Conservation (phyloP, 2,113 vertebrate species). For the Polypterus bichir region DNA sequence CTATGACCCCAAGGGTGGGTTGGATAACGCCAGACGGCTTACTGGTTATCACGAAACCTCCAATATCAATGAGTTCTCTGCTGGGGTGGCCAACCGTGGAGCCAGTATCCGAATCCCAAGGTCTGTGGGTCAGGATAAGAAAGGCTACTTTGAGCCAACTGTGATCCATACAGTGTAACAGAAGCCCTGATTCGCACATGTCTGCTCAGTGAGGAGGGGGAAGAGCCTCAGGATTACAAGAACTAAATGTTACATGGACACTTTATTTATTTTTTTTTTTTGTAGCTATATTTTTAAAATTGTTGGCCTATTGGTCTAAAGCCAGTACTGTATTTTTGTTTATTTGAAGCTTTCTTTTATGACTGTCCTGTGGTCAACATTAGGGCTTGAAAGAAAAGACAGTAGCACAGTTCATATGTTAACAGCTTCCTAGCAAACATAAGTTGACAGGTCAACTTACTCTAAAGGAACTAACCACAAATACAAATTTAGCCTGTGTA, state of each 20-base stretch:
- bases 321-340: slow-evolving; percentile 26
- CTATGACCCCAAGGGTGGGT: slow-evolving; percentile 83
- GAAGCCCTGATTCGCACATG: slow-evolving; percentile 80
- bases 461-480: slow-evolving; percentile 10
- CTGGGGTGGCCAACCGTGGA: slow-evolving; percentile 73
- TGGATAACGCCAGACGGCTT: slow-evolving; percentile 80
- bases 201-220: slow-evolving; percentile 72
- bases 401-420: not conserved
- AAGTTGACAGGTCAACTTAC: slow-evolving; percentile 20
- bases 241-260: slow-evolving; percentile 35
- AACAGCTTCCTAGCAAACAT: slow-evolving; percentile 5
- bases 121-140: slow-evolving; percentile 69
- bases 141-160: slow-evolving; percentile 93
- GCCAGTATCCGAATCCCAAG: slow-evolving; percentile 89
- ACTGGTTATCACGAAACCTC: slow-evolving; percentile 82
- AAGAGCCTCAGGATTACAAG: slow-evolving; percentile 66
- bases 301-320: slow-evolving; percentile 2
- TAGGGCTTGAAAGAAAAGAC: not conserved
- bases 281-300: slow-evolving; percentile 12
- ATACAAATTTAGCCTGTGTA: no score
- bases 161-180: slow-evolving; percentile 77
- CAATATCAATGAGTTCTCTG: slow-evolving; percentile 81
- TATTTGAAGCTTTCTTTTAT: not conserved
- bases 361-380: no score
- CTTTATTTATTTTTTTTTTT: not conserved